These are phyloP conservation scores for Hemicrepidius hirtus DNA, from an alignment of 2,888 invertebrate species.

Conservation along the genomic window DNA sequence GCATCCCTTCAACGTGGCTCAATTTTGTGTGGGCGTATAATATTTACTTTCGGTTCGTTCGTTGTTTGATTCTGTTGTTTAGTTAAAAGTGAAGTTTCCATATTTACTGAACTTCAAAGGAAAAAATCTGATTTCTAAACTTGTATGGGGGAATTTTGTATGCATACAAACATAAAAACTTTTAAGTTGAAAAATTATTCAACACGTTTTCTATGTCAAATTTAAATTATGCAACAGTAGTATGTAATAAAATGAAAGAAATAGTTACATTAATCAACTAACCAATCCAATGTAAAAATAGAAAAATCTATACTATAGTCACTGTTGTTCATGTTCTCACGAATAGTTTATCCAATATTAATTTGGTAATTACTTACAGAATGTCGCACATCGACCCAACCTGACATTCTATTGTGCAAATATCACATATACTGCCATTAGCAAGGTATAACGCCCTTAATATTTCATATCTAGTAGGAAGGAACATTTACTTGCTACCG, in stretches of 20 bases:
- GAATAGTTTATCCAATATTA: constrained; percentile 1
- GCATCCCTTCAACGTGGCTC: too few species aligned
- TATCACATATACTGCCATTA: not conserved
- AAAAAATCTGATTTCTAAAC: too few species aligned
- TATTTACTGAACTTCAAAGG: too few species aligned
- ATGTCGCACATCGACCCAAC: not conserved
- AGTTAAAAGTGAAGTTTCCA: too few species aligned
- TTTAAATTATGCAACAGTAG: not conserved
- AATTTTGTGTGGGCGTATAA: too few species aligned
- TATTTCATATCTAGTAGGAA: not conserved
- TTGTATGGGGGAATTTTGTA: too few species aligned
- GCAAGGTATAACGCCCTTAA: not conserved
- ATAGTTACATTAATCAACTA: not conserved
- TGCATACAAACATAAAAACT: too few species aligned
- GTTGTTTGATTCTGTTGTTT: too few species aligned
- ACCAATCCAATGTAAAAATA: not conserved
- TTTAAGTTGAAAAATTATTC: too few species aligned
- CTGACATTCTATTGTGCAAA: constrained; percentile 11
- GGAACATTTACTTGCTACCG: too few species aligned
- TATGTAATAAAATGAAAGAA: not conserved
- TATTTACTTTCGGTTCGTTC: too few species aligned
- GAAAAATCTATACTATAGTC: constrained; percentile 4
- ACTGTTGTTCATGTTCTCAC: constrained; percentile 5
- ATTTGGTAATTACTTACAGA: constrained; percentile 2
- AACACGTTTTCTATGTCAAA: not conserved